Base-by-base conservation (phyloP, 1,140 invertebrate genomes). In the Drosophila elegans region DNA sequence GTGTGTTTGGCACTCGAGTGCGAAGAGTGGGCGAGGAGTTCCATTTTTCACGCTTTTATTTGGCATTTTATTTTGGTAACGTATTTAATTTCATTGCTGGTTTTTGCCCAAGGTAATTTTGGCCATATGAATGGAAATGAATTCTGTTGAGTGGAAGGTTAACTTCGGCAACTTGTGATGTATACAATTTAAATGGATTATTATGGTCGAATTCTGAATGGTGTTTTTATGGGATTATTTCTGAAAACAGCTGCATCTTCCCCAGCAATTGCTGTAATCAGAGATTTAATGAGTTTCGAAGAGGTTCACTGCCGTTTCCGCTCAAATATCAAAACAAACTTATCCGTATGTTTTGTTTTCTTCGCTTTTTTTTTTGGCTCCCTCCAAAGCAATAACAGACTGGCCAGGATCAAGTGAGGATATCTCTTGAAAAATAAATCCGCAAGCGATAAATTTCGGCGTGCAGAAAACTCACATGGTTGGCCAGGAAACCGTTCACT, bases 21-120 rank as follows among this genome's bases (percentile, higher is more conserved):
- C 1, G 48, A 9, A 10, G 46, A 38, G 38, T 29, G 29, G 3
- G 48, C 11, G 13, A 41, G 21, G 39, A 16, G 29, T 61, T 77
- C 69, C 60, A 81, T 78, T 88, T 78, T 76, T 79, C 72, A 73
- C 79, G 63, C 79, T 79, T 71, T 79, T 77, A 69, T 78, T 83
- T 83, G 79, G 55, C 76, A 66, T 77, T 71, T 80, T 66, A 80
- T 83, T 76, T 74, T 66, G 57, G 51, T 52, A 78, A 66, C 59
- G 71, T 76, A 80, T 89, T 83, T 86, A 86, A 83, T 86, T 88
- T 86, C 75, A 83, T 79, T 77, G 78, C 72, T 56, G 75, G 62
- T 59, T 76, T 74, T 66, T 38, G 68, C 74, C 44, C n/a, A 53
- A 4, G 60, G 66, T 74, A 75, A 66, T 78, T 75, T 57, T 34